Base-by-base conservation (phyloP, 2,113 vertebrate genomes). In the Saimiri boliviensis region DNA sequence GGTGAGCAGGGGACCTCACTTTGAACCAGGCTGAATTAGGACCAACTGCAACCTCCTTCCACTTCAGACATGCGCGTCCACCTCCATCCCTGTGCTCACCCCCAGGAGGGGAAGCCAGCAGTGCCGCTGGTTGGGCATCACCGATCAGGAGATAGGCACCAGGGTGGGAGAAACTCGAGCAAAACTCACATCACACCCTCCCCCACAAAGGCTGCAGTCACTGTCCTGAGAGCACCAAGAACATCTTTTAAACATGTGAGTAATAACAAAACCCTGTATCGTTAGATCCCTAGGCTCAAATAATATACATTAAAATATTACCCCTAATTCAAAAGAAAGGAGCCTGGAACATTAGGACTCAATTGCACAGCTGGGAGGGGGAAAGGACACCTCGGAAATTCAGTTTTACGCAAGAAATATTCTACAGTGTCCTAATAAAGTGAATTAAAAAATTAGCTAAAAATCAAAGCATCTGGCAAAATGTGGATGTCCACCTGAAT, bases 371-470 rank as follows among this genome's bases (percentile, higher is more conserved):
- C 60, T 82, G 42, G 45, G 17, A 81, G 30, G 35, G 52, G 60
- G 35, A 90, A 95, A 93, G 94, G 80, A 54, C 86, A 92, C 56
- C 47, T 81, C 35, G 52, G 83, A 40, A 93, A 95, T 71, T 87
- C 54, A 54, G 52, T 71, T 20, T 80, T 54, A 85, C 60, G 54
- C 58, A 54, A 87, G 71, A 88, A 90, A 80, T 82, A 71, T 47
- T 89, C 68, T 58, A 60, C 30, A 32, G 27, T 9, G 6, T 52
- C 42, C 58, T 12, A 56, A 23, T 42, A 37, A 86, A 93, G 35
- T 49, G 21, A 16, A 89, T 47, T 32, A 40, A 37, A 66, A 40
- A 79, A 94, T 92, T 25, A 76, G 40, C 68, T 82, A 86, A 91
- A 91, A 95, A 79, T 42, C 56, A 88, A 66, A 83, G 40, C 71